Conservation (phyloP, 1,140 invertebrate species). For the Conus ventricosus region DNA sequence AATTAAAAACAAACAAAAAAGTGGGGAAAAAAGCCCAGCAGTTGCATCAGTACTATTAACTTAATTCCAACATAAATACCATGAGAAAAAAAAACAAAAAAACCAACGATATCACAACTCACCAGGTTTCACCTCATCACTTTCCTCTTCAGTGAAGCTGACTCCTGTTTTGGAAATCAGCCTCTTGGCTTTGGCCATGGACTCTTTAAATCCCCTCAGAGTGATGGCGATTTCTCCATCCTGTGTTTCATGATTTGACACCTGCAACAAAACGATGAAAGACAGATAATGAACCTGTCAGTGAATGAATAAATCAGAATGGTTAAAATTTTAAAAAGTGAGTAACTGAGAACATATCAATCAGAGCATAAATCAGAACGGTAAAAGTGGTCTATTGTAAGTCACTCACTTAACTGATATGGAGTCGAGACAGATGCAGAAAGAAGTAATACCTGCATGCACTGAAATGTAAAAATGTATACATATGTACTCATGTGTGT, state of each 20-base stretch:
- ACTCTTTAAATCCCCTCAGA: neutral
- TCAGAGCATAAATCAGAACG: too few species aligned
- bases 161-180: slow-evolving; percentile 10
- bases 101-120: neutral
- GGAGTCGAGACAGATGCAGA: neutral
- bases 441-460: too few species aligned
- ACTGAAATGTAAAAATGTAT: too few species aligned
- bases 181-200: neutral
- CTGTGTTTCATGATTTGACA: slow-evolving; percentile 48
- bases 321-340: too few species aligned
- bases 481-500: too few species aligned
- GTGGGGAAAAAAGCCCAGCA: too few species aligned
- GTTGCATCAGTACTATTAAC: too few species aligned
- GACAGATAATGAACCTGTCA: too few species aligned
- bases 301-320: too few species aligned
- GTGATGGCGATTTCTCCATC: slow-evolving; percentile 1
- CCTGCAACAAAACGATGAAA: slow-evolving; percentile 33
- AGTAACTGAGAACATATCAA: too few species aligned
- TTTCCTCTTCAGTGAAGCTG: neutral
- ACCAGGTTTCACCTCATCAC: neutral
- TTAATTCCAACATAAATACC: too few species aligned
- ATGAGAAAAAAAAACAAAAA: neutral
- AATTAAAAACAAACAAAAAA: too few species aligned
- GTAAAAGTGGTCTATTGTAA: neutral
- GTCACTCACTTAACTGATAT: neutral